Evolutionary conservation across 2,797 vertebrate genomes (phyloP).

Genomic region (Chiloscyllium punctatum): DNA sequence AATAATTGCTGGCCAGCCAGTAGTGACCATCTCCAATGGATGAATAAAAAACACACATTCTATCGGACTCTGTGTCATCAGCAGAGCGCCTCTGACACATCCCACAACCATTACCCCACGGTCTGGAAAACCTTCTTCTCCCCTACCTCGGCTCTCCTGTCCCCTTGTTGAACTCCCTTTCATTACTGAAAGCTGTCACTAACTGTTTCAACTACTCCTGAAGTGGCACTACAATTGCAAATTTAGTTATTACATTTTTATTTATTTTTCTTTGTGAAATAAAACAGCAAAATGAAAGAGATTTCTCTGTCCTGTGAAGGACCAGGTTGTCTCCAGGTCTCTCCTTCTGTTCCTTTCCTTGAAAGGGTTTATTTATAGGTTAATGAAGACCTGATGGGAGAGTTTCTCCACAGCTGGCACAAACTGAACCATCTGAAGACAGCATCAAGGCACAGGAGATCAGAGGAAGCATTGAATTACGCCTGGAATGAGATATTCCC

Average conservation of each 20-base stretch:
- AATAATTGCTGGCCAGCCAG: too few species aligned
- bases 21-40: too few species aligned
- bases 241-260: background rate
- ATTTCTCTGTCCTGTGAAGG: background rate
- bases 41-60: too few species aligned
- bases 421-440: background rate
- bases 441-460: background rate
- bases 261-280: background rate
- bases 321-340: background rate
- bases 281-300: background rate
- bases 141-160: background rate
- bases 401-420: background rate
- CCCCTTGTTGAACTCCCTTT: too few species aligned
- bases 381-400: constrained; percentile 13
- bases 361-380: background rate
- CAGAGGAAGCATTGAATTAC: constrained; percentile 26
- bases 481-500: background rate
- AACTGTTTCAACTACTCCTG: background rate
- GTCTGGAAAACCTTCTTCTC: background rate
- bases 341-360: background rate
- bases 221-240: too few species aligned
- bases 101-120: background rate
- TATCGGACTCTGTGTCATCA: background rate
- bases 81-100: too few species aligned
- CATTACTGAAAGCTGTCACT: background rate